Percentiles rank a stretch among this genome's conserved stretches.
phyloP scores from a whole-genome alignment of 1,140 invertebrate genomes.

The Battus philenor region DNA sequence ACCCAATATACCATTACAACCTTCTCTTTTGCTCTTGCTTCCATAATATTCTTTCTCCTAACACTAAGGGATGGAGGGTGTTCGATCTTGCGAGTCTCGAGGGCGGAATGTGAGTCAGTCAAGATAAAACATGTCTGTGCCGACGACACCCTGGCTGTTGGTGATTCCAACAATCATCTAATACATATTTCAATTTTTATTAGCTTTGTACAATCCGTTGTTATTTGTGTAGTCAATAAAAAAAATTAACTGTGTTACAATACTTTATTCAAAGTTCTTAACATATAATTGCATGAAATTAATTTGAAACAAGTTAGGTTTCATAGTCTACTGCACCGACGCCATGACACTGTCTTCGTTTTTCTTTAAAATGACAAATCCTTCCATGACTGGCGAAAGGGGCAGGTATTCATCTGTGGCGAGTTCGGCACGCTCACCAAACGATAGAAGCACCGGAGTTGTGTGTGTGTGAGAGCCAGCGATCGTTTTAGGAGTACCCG shows the following conservation, averaged over 20 bases:
- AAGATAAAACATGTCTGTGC: too few relatives aligned
- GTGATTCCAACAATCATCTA: too few relatives aligned
- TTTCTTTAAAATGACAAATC: slow-evolving; percentile 98
- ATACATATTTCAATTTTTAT: too few relatives aligned
- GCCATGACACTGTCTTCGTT: slow-evolving; percentile 80
- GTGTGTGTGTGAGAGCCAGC: slow-evolving; percentile 99
- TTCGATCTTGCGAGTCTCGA: too few relatives aligned
- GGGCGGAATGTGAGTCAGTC: too few relatives aligned
- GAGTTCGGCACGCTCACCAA: slow-evolving; percentile 98
- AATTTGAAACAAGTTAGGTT: slow-evolving; percentile 18
- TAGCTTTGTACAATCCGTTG: too few relatives aligned
- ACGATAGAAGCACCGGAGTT: slow-evolving; percentile 96
- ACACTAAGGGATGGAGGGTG: too few relatives aligned
- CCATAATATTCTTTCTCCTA: too few relatives aligned
- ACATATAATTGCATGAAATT: neutral
- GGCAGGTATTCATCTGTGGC: slow-evolving; percentile 98
- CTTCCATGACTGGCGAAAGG: slow-evolving; percentile 98
- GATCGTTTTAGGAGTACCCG: slow-evolving; percentile 99
- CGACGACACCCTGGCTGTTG: too few relatives aligned
- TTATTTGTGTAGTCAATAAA: neutral
- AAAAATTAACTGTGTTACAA: neutral
- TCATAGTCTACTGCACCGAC: slow-evolving; percentile 51
- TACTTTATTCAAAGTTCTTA: slow-evolving; percentile 9
- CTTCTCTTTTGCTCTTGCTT: too few relatives aligned
- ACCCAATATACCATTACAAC: too few relatives aligned